These are phyloP conservation scores for Automeris io DNA, from an alignment of 2,888 invertebrate genomes.

Conservation along the genomic window DNA sequence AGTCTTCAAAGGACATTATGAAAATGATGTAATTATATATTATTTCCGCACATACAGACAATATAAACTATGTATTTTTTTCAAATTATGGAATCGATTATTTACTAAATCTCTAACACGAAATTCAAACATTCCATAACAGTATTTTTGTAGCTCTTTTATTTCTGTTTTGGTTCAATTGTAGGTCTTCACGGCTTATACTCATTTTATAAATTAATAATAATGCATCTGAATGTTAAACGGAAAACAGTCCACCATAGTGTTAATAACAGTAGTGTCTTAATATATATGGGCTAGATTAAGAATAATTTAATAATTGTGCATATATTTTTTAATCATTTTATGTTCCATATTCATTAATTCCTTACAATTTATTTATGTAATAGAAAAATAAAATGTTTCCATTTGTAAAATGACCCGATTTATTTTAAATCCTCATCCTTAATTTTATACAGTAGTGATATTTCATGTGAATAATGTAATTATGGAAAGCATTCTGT, in stretches of 20 bases:
- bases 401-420: constrained; percentile 48
- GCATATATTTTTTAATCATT: constrained; percentile 53
- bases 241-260: background rate
- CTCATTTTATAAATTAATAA: constrained; percentile 13
- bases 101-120: constrained; percentile 27
- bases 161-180: background rate
- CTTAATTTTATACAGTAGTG: background rate
- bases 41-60: too few species aligned
- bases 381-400: constrained; percentile 62
- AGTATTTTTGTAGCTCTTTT: constrained; percentile 48
- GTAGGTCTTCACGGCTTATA: constrained; percentile 12
- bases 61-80: background rate
- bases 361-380: constrained; percentile 51
- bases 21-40: constrained; percentile 10
- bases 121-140: constrained; percentile 57
- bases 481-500: too few species aligned
- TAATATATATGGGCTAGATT: constrained; percentile 35
- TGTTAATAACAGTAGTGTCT: constrained; percentile 8
- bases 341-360: constrained; percentile 46
- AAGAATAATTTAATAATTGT: constrained; percentile 61
- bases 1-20: constrained; percentile 45
- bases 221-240: too few species aligned
- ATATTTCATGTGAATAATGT: too few species aligned
- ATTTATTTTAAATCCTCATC: constrained; percentile 24
- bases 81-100: constrained; percentile 7